Evolutionary conservation across 1,140 invertebrate genomes (phyloP).

Genomic region (Teleopsis dalmanni): DNA sequence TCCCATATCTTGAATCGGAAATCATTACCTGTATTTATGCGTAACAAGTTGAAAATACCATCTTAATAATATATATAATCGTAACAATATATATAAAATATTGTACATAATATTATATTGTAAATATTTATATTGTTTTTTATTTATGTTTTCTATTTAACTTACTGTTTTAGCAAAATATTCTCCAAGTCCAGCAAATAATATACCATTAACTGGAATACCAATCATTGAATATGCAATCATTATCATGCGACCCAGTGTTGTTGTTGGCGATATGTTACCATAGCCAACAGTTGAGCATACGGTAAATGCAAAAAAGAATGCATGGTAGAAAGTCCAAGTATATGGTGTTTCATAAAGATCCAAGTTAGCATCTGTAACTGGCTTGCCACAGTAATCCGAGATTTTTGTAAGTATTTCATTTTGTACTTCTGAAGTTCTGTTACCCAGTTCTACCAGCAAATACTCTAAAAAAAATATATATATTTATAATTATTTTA

Average conservation of each 20-base stretch:
- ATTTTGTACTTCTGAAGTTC: conserved; percentile 48
- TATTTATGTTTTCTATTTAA: conserved; percentile 1
- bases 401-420: conserved; percentile 57
- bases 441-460: conserved; percentile 52
- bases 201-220: conserved; percentile 89
- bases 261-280: conserved; percentile 78
- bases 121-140: not conserved
- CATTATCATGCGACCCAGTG: conserved; percentile 74
- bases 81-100: conserved; percentile 2
- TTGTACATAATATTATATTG: not conserved
- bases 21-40: too few relatives aligned
- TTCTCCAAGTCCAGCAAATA: conserved; percentile 70
- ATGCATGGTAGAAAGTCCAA: conserved; percentile 90
- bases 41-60: too few relatives aligned
- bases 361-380: conserved; percentile 53
- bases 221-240: conserved; percentile 89
- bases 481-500: too few relatives aligned
- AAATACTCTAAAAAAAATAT: conserved; percentile 52
- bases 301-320: conserved; percentile 91
- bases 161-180: conserved; percentile 69
- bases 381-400: conserved; percentile 61
- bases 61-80: not conserved
- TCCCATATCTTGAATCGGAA: too few relatives aligned
- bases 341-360: conserved; percentile 50
- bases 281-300: conserved; percentile 92